Conservation (phyloP, 2,888 invertebrate species). For the Acrobasis consociella region DNA sequence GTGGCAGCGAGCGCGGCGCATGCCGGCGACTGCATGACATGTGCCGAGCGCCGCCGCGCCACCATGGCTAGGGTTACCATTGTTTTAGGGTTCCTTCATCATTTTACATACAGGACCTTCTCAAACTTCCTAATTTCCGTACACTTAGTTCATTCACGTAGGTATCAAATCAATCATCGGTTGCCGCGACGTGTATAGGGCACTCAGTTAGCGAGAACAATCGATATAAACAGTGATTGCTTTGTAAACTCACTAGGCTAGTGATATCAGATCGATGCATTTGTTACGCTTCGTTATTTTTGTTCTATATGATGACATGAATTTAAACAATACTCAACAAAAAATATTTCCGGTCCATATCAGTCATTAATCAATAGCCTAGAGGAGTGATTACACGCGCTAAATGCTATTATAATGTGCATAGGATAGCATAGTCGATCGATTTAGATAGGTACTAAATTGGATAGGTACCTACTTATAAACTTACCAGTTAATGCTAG, state of each 20-base stretch:
- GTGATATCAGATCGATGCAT: conserved; percentile 9
- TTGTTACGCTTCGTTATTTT: conserved; percentile 1
- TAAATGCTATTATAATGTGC: no score
- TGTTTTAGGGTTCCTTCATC: not conserved
- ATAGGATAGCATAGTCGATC: no score
- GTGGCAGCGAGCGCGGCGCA: conserved; percentile 1
- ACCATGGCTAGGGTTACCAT: conserved; percentile 12
- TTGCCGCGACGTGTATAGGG: conserved; percentile 2
- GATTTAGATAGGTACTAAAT: no score
- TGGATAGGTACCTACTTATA: no score
- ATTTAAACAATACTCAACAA: not conserved
- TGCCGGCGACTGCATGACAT: conserved; percentile 1
- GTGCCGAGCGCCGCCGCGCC: conserved; percentile 1
- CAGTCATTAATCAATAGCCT: no score
- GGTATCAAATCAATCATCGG: not conserved
- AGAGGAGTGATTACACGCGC: no score
- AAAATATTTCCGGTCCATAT: no score
- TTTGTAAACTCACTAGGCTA: conserved; percentile 11
- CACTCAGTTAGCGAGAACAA: conserved; percentile 12
- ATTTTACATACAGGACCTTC: not conserved
- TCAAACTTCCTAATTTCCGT: not conserved
- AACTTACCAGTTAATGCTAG: no score
- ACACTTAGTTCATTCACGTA: not conserved
- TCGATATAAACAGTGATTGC: conserved; percentile 17
- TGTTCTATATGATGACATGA: not conserved